Evolutionary conservation across 2,888 invertebrate genomes (phyloP).

Genomic region (Venusia cambrica): DNA sequence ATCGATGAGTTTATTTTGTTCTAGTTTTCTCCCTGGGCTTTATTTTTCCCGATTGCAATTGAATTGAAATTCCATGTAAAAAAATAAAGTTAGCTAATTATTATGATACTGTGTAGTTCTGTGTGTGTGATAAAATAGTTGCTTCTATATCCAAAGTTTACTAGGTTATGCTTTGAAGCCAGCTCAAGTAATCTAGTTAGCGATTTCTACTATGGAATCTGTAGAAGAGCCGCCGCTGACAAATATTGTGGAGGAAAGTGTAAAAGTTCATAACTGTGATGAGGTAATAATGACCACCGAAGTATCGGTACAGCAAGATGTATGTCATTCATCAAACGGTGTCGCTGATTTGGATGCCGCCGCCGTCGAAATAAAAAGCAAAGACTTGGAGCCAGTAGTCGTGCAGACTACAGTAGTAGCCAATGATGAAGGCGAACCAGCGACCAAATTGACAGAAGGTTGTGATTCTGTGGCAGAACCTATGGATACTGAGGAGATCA

Average conservation of each 20-base stretch:
- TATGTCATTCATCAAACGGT: constrained; percentile 65
- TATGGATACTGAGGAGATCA: constrained; percentile 5
- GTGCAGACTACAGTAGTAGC: constrained; percentile 14
- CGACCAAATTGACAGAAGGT: constrained; percentile 11
- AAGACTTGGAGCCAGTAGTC: constrained; percentile 12
- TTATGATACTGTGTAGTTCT: constrained; percentile 6
- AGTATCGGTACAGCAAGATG: constrained; percentile 42
- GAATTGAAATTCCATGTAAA: neutral
- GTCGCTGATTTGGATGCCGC: constrained; percentile 43
- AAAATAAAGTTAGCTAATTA: constrained; percentile 14
- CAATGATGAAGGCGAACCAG: constrained; percentile 2
- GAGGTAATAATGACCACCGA: constrained; percentile 28
- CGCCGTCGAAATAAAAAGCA: constrained; percentile 23
- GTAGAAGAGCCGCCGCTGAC: constrained; percentile 42
- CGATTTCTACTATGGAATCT: constrained; percentile 37
- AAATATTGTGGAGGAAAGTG: constrained; percentile 37
- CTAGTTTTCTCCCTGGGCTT: constrained; percentile 20
- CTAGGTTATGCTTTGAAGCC: constrained; percentile 34
- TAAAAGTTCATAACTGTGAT: constrained; percentile 45
- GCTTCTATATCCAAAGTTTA: constrained; percentile 67
- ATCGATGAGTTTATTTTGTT: constrained; percentile 28
- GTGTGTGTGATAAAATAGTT: constrained; percentile 7
- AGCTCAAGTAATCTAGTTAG: constrained; percentile 18
- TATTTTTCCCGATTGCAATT: no score
- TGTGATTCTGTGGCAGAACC: constrained; percentile 21